A percentile compares a stretch with the other conserved stretches of the same genome.
Conservation (phyloP, 2,888 invertebrate genomes). For the Coelopa pilipes region DNA sequence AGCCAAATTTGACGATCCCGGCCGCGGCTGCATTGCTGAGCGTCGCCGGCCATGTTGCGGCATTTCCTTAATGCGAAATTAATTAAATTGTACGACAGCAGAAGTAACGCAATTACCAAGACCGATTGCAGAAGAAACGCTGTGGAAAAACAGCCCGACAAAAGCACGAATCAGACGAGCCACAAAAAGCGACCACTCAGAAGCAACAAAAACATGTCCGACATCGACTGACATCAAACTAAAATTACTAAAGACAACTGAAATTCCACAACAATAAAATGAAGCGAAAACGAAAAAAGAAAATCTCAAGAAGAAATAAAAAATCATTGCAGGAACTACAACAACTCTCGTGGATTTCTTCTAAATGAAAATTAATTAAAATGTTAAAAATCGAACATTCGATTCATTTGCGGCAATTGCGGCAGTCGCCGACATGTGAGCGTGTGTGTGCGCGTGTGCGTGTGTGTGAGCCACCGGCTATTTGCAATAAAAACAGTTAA, state of each 20-base stretch:
- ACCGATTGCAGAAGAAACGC: neutral
- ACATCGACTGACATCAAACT: too few species aligned
- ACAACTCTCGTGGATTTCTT: constrained; percentile 6
- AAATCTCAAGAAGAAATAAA: too few species aligned
- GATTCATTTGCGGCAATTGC: neutral
- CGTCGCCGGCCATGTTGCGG: neutral
- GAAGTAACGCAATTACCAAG: neutral
- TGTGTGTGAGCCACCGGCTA: neutral
- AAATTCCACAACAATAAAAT: too few species aligned
- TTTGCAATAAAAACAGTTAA: constrained; percentile 26
- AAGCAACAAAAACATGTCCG: too few species aligned
- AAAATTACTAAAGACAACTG: too few species aligned
- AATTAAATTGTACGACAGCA: constrained; percentile 29
- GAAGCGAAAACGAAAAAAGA: too few species aligned
- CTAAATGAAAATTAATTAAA: constrained; percentile 32
- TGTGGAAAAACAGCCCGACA: neutral
- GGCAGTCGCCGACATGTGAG: neutral
- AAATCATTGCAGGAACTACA: too few species aligned
- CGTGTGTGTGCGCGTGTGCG: neutral
- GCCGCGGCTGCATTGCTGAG: neutral
- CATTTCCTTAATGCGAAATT: constrained; percentile 31
- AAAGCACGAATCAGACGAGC: too few species aligned
- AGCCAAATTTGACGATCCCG: neutral
- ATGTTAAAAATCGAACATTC: constrained; percentile 10
- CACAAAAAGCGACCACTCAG: too few species aligned